Percentiles rank a stretch among this genome's conserved stretches.
phyloP scores from a whole-genome alignment of 2,113 vertebrate species.

The Myxocyprinus asiaticus region DNA sequence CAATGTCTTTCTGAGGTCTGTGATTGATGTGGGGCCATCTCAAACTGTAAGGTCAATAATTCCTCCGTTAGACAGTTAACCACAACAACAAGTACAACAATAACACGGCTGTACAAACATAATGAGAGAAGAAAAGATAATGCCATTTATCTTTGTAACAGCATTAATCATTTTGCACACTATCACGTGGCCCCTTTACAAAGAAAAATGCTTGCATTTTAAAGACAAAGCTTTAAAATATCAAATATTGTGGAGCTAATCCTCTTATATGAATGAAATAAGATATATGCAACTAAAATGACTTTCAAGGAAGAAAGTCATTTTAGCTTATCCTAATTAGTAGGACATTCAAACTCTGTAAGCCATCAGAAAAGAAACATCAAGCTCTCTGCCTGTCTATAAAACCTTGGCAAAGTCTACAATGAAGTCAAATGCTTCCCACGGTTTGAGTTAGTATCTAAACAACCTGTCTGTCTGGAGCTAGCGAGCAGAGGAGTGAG shows the following conservation, averaged over 20 bases:
- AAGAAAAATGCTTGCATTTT: too few relatives aligned
- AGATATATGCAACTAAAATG: too few relatives aligned
- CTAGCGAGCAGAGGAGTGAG: neutral
- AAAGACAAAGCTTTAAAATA: too few relatives aligned
- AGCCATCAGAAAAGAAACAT: conserved; percentile 32
- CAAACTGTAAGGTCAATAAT: conserved; percentile 29
- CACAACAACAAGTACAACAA: neutral
- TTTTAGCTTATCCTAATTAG: conserved; percentile 76
- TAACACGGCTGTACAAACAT: neutral
- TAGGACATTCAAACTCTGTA: conserved; percentile 70
- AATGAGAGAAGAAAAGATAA: neutral
- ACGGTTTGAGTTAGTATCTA: conserved; percentile 14
- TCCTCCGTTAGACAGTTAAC: conserved; percentile 4
- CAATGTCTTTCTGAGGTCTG: neutral
- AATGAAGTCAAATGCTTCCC: neutral
- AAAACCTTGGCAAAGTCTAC: conserved; percentile 16
- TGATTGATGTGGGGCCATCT: conserved; percentile 16
- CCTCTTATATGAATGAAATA: neutral
- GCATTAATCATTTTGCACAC: neutral
- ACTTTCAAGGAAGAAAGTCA: too few relatives aligned
- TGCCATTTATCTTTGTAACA: neutral
- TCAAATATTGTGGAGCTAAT: neutral
- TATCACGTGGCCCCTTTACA: neutral
- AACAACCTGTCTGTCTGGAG: conserved; percentile 1
- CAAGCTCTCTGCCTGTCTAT: neutral